Evolutionary conservation across 1,140 invertebrate genomes (phyloP).

Genomic region (Thaumatotibia leucotreta): DNA sequence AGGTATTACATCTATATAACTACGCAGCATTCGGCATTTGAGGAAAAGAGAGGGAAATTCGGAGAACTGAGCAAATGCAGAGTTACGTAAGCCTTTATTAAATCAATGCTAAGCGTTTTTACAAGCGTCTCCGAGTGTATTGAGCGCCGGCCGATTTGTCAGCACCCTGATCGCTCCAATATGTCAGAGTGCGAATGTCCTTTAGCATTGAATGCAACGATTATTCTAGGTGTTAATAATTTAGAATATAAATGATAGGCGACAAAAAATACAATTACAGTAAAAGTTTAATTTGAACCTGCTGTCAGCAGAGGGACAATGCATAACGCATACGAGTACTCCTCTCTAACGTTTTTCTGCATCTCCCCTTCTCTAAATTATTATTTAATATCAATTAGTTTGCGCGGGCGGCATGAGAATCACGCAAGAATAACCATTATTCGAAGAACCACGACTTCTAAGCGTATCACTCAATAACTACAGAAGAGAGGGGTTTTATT

Average conservation of each 20-base stretch:
- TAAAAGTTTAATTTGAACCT: constrained; percentile 31
- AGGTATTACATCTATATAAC: neutral
- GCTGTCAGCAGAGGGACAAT: constrained; percentile 22
- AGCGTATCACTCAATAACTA: neutral
- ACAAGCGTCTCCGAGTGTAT: neutral
- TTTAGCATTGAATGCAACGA: too few relatives aligned
- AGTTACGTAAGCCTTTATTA: neutral
- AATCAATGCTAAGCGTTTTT: neutral
- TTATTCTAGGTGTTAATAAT: too few relatives aligned
- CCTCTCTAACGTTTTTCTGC: constrained; percentile 14
- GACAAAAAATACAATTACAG: constrained; percentile 19
- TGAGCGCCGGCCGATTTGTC: neutral
- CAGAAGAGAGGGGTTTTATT: constrained; percentile 3
- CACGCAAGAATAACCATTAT: constrained; percentile 21
- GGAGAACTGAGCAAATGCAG: neutral
- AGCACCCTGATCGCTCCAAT: too few relatives aligned
- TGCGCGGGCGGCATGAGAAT: constrained; percentile 17
- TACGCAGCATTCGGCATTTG: neutral
- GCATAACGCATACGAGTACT: constrained; percentile 36
- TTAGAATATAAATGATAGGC: neutral
- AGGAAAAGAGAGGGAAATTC: neutral
- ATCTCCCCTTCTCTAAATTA: constrained; percentile 30
- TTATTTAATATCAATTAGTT: constrained; percentile 54
- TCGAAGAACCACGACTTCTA: constrained; percentile 7
- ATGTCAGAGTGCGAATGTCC: too few relatives aligned